Percentiles rank a stretch among this genome's conserved stretches.
Conservation (phyloP, 2,888 invertebrate genomes). For the Crepidodera aurea region DNA sequence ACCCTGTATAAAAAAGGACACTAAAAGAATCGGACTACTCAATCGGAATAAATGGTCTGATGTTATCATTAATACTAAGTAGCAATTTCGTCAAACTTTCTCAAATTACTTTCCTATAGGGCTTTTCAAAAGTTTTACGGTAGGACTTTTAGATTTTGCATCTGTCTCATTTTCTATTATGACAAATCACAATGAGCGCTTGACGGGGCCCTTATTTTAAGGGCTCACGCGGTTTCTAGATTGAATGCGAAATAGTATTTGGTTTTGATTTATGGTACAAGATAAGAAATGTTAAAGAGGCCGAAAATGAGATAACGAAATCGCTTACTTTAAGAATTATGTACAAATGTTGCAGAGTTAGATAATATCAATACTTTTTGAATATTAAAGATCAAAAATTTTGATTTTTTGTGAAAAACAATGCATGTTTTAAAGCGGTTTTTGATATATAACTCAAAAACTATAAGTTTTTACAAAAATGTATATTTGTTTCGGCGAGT, state of each 20-base stretch:
- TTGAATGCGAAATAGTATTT: neutral
- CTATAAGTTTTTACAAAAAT: too few relatives aligned
- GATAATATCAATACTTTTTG: too few relatives aligned
- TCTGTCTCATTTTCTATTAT: conserved; percentile 4
- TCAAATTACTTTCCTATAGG: conserved; percentile 8
- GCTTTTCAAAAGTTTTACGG: neutral
- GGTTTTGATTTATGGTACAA: neutral
- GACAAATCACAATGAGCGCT: neutral
- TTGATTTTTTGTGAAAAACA: too few relatives aligned
- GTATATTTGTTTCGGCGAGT: too few relatives aligned
- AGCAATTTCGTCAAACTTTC: conserved; percentile 52
- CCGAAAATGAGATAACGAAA: too few relatives aligned
- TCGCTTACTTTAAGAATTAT: too few relatives aligned
- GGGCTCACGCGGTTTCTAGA: neutral
- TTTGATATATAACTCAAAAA: too few relatives aligned
- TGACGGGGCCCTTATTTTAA: neutral
- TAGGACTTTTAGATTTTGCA: conserved; percentile 1
- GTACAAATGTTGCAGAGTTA: too few relatives aligned
- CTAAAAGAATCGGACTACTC: conserved; percentile 46
- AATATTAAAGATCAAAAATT: too few relatives aligned
- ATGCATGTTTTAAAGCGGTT: too few relatives aligned
- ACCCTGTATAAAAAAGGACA: conserved; percentile 19
- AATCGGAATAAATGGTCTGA: conserved; percentile 55
- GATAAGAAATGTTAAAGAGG: too few relatives aligned
- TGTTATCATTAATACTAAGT: conserved; percentile 54